phyloP scores from a whole-genome alignment of 2,888 invertebrate genomes.

The Aromia moschata region DNA sequence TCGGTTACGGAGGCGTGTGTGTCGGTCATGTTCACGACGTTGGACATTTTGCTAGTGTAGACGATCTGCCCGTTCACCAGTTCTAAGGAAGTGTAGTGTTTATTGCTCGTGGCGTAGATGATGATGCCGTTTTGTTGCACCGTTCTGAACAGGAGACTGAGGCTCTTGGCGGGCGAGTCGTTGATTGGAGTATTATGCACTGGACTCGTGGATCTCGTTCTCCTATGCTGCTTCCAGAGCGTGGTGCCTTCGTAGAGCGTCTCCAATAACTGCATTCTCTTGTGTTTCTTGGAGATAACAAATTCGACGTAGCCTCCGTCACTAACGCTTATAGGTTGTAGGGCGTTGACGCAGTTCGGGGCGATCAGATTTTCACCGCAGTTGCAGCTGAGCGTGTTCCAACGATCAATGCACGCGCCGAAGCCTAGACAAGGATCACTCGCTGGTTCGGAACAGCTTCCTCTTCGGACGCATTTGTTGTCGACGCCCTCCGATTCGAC shows the following conservation, averaged over 20 bases:
- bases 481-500: constrained; percentile 77
- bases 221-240: constrained; percentile 68
- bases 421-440: constrained; percentile 71
- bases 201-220: constrained; percentile 38
- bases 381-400: constrained; percentile 79
- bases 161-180: constrained; percentile 71
- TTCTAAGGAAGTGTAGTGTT: constrained; percentile 86
- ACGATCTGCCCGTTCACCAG: constrained; percentile 78
- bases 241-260: constrained; percentile 79
- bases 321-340: constrained; percentile 82
- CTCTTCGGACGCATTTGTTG: constrained; percentile 79
- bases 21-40: constrained; percentile 84
- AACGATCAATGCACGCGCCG: constrained; percentile 84
- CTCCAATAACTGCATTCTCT: constrained; percentile 86
- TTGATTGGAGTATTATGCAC: constrained; percentile 12
- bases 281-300: constrained; percentile 82
- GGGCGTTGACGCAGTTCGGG: constrained; percentile 80
- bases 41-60: constrained; percentile 82
- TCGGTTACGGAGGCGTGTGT: constrained; percentile 74
- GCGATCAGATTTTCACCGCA: constrained; percentile 77
- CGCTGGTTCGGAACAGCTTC: constrained; percentile 67
- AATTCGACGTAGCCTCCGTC: constrained; percentile 84
- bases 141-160: constrained; percentile 85
- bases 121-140: constrained; percentile 80
- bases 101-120: constrained; percentile 87